Conservation (phyloP, 1,140 invertebrate genomes). For the Drosophila yakuba region DNA sequence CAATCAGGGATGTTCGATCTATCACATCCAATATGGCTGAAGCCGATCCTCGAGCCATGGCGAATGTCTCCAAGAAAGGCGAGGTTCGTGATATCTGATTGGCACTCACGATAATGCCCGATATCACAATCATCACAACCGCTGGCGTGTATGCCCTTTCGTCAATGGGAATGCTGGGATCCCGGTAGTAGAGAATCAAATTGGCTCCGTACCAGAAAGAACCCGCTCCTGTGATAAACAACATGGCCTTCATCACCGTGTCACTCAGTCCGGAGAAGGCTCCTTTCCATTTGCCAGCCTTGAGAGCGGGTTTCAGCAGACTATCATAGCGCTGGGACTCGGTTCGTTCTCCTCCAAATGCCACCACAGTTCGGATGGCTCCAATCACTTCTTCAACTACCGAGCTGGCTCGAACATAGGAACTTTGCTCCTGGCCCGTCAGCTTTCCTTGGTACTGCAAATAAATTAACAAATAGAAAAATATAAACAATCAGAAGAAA, state of each 20-base stretch:
- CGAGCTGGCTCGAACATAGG: conserved; percentile 90
- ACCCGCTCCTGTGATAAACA: conserved; percentile 92
- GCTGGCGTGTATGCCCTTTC: conserved; percentile 88
- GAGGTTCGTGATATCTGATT: conserved; percentile 92
- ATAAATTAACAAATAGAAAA: background rate
- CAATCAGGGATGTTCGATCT: conserved; percentile 90
- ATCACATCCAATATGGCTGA: conserved; percentile 91
- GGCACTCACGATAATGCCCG: conserved; percentile 91
- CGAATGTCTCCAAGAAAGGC: conserved; percentile 91
- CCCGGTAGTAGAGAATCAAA: conserved; percentile 87
- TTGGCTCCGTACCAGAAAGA: conserved; percentile 94
- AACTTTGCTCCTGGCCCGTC: conserved; percentile 88
- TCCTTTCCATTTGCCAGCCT: conserved; percentile 89
- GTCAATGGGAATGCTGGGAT: conserved; percentile 56
- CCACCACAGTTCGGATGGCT: conserved; percentile 91
- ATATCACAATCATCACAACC: conserved; percentile 91
- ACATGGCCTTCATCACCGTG: conserved; percentile 92
- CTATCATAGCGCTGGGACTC: conserved; percentile 90
- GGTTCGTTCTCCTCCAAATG: conserved; percentile 91
- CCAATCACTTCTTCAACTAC: conserved; percentile 92
- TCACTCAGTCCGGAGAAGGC: conserved; percentile 90
- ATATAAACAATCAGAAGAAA: too few relatives aligned
- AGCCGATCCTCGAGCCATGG: conserved; percentile 92
- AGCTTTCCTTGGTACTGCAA: conserved; percentile 89
- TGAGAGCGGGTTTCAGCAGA: conserved; percentile 82